These are phyloP conservation scores for Monodelphis domestica DNA, from an alignment of 2,797 vertebrate genomes.

Conservation along the genomic window DNA sequence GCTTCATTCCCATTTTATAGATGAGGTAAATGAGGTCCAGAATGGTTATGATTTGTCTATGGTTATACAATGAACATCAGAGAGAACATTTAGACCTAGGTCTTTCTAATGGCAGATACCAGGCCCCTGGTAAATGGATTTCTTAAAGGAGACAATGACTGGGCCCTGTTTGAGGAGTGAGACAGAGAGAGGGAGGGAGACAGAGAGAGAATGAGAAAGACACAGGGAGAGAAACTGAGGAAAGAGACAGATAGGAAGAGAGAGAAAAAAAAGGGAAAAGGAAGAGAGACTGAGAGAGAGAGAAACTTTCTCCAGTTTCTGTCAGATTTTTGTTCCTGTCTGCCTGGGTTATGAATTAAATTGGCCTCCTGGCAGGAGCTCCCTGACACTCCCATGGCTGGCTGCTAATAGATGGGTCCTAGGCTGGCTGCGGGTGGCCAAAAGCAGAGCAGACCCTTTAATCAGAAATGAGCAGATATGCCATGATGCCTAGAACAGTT, in stretches of 20 bases:
- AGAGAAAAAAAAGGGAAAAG: too few relatives aligned
- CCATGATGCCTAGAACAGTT: background rate
- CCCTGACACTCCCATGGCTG: background rate
- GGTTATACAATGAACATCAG: background rate
- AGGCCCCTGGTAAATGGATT: background rate
- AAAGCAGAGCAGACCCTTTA: background rate
- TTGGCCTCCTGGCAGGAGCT: background rate
- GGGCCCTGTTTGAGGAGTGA: background rate
- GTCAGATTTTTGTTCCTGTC: background rate
- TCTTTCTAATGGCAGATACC: background rate
- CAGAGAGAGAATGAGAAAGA: too few relatives aligned
- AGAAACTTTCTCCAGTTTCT: background rate
- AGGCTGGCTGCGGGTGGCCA: background rate
- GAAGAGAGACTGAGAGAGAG: too few relatives aligned
- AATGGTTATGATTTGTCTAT: background rate
- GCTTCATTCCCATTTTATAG: background rate
- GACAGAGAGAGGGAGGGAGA: too few relatives aligned
- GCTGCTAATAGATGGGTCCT: background rate
- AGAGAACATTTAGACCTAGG: background rate
- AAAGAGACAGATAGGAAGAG: too few relatives aligned
- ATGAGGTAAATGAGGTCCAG: background rate
- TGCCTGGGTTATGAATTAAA: background rate
- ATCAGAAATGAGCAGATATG: background rate
- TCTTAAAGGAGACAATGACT: background rate
- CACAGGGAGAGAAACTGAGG: too few relatives aligned